Evolutionary conservation across 2,113 vertebrate genomes (phyloP).

Genomic region (Prunella himalayana): DNA sequence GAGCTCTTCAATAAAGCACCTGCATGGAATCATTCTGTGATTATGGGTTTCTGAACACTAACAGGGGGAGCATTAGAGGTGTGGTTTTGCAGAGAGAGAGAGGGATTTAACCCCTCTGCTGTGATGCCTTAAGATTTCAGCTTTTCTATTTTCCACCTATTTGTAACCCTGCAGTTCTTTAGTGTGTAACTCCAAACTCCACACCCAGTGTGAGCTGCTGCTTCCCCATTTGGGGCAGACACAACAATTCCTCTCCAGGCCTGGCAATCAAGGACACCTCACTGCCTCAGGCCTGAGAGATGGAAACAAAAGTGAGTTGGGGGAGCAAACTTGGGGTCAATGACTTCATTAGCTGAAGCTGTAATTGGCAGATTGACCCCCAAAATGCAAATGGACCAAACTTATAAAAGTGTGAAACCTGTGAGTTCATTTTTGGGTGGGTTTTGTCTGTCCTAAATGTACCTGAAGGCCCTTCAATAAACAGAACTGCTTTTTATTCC

Average conservation of each 20-base stretch:
- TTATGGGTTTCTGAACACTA: no score
- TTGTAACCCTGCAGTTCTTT: not conserved
- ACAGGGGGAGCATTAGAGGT: accelerated
- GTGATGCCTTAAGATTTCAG: no score
- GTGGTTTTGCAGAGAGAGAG: no score
- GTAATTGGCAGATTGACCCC: not conserved
- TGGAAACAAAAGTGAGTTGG: not conserved
- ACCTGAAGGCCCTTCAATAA: not conserved
- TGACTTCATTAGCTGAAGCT: not conserved
- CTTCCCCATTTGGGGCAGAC: not conserved
- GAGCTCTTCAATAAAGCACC: no score
- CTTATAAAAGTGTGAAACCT: not conserved
- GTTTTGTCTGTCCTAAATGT: not conserved
- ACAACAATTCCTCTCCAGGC: not conserved
- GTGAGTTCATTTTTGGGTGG: not conserved
- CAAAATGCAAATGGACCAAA: not conserved
- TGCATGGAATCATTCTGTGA: no score
- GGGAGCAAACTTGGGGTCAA: not conserved
- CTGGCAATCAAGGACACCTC: not conserved
- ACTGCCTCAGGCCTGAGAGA: not conserved
- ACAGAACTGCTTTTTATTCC: not conserved
- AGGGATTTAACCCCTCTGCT: not conserved
- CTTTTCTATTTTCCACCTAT: no score
- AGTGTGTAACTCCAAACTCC: not conserved
- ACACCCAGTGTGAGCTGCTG: not conserved